Percentiles rank a stretch among this genome's conserved stretches.
phyloP scores from a whole-genome alignment of 2,797 vertebrate species.

The Furcifer pardalis region DNA sequence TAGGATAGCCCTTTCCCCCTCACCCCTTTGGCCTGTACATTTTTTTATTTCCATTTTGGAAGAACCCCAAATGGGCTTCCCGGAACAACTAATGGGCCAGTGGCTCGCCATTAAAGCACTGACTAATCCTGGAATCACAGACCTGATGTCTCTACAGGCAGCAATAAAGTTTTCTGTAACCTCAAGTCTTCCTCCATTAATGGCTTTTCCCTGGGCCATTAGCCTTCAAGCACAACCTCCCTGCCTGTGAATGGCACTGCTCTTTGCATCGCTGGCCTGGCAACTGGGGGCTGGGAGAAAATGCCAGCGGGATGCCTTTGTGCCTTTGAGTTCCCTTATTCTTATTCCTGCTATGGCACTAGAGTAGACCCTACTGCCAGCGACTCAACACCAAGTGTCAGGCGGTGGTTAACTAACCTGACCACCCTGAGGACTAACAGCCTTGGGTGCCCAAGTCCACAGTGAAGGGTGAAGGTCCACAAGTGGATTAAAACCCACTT shows the following conservation, averaged over 20 bases:
- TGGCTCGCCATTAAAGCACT: constrained; percentile 71
- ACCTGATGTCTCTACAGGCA: constrained; percentile 78
- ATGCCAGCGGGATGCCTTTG: constrained; percentile 43
- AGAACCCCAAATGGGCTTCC: constrained; percentile 77
- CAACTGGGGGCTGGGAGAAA: constrained; percentile 60
- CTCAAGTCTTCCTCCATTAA: constrained; percentile 79
- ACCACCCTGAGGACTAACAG: no score
- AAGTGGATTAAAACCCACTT: no score
- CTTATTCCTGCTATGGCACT: no score
- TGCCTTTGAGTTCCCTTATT: no score
- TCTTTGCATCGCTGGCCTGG: neutral
- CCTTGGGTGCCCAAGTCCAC: no score
- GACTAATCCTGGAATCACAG: constrained; percentile 77
- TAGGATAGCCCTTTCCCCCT: constrained; percentile 67
- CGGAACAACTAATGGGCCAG: constrained; percentile 72
- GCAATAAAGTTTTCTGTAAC: constrained; percentile 79
- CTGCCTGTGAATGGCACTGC: neutral
- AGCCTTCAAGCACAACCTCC: constrained; percentile 65
- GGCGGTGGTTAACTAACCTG: no score
- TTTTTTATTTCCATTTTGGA: constrained; percentile 67
- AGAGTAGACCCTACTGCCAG: no score
- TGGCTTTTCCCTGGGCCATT: constrained; percentile 75
- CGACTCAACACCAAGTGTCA: no score
- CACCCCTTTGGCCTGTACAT: constrained; percentile 10
- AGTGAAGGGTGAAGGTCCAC: no score